Evolutionary conservation across 2,888 invertebrate genomes (phyloP), one percentile per base, ranked within the genome.

Genomic region (Tenthredo mesomela): DNA sequence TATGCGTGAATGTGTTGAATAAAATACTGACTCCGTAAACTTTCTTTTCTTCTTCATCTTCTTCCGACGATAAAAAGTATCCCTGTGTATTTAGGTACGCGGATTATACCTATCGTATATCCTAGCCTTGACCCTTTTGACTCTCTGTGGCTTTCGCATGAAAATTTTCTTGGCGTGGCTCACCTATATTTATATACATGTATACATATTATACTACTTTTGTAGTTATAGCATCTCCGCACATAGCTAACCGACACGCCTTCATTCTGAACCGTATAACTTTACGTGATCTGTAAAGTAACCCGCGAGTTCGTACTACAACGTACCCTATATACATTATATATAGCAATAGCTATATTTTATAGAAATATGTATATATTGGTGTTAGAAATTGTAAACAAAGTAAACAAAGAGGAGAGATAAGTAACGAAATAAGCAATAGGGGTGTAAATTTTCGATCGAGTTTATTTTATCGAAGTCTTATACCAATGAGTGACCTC

Each of bases 91-190:
- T 12, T 12, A 15, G 15, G 18, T 67, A 25, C 33, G 37, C 33
- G 70, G 33, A 61, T 37, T n/a, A 18, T 37, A 43, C n/a, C 43
- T 9, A 21, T 25, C 33, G 1, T 9, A 61, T 9, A 61, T 61
- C 9, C 5, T 58, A 80, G 80, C 80, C 80, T 80, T 80, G 80
- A 80, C 80, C 80, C 54, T 40, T 80, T 61, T 18, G 15, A 61
- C 40, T 61, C 78, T 3, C 21, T 15, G n/a, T 80, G 61, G 80
- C 80, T 80, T 80, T 80, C 80, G 80, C 80, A 61, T 61, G 37
- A 61, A 10, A 40, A 77, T 77, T 77, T 77, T 7, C 61, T 25
- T 12, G 25, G 25, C 61, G 25, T 61, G 25, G 61, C 61, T 9
- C 9, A n/a, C 54, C 54, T 54, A 54, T 70, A n/a, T 40, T n/a